A percentile compares a stretch with the other conserved stretches of the same genome.
phyloP scores from a whole-genome alignment of 1,140 invertebrate species.

The Episyrphus balteatus region DNA sequence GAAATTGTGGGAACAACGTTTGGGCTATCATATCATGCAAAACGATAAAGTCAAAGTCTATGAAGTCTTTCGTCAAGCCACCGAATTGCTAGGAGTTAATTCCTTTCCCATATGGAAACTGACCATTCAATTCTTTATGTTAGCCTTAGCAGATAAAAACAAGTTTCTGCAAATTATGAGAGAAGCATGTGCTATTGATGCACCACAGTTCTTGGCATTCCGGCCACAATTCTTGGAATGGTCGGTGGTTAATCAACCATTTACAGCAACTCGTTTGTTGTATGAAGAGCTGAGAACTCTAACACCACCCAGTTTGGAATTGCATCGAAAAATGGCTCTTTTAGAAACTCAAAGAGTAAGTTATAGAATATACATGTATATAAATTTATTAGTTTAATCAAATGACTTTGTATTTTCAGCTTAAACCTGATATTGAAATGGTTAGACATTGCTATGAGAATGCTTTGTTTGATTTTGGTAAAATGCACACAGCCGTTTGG shows the following conservation, averaged over 20 bases:
- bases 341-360: conserved; percentile 12
- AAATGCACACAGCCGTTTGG: conserved; percentile 22
- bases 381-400: not conserved
- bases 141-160: conserved; percentile 8
- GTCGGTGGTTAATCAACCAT: conserved; percentile 20
- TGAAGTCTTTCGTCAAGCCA: conserved; percentile 18
- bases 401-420: not conserved
- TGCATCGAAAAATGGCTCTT: conserved; percentile 26
- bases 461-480: conserved; percentile 24
- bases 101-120: conserved; percentile 17
- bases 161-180: conserved; percentile 20
- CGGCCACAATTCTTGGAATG: conserved; percentile 23
- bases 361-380: not conserved
- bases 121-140: conserved; percentile 19
- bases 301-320: conserved; percentile 21
- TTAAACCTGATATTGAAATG: conserved; percentile 10
- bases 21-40: conserved; percentile 17
- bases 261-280: conserved; percentile 18
- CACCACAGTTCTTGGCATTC: conserved; percentile 18
- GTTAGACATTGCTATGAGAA: conserved; percentile 27
- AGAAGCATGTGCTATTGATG: conserved; percentile 16
- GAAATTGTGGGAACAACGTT: conserved; percentile 20
- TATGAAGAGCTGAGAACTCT: conserved; percentile 20
- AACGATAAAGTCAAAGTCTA: conserved; percentile 16
- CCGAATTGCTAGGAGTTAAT: conserved; percentile 10